phyloP scores from a whole-genome alignment of 2,113 vertebrate genomes.

The Plecturocebus donacophilus region DNA sequence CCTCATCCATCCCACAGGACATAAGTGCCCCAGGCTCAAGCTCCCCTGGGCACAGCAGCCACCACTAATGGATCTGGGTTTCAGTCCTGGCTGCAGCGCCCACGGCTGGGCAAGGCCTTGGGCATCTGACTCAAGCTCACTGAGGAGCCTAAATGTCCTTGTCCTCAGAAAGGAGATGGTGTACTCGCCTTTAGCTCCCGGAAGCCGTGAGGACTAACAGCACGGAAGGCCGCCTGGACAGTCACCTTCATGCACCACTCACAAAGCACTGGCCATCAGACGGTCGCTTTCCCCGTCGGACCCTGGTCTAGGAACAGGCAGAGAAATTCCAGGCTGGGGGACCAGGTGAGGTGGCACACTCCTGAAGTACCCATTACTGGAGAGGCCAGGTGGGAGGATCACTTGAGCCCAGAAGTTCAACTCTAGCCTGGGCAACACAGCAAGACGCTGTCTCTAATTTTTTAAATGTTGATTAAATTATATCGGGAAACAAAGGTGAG shows the following conservation, averaged over 20 bases:
- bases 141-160: fast-evolving
- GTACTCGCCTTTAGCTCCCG: fast-evolving
- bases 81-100: fast-evolving
- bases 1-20: not conserved
- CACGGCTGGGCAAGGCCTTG: fast-evolving
- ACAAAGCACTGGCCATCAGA: fast-evolving
- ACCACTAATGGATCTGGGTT: not conserved
- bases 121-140: not conserved
- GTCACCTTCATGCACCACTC: fast-evolving
- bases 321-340: not conserved
- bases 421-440: not conserved
- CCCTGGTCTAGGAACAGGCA: not conserved
- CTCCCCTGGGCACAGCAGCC: not conserved
- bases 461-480: too few relatives aligned
- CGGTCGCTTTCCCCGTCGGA: fast-evolving
- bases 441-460: not conserved
- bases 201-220: not conserved
- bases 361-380: not conserved
- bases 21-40: not conserved
- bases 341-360: not conserved
- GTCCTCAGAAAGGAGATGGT: not conserved
- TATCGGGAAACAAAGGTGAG: not conserved
- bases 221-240: not conserved
- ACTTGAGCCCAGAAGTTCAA: not conserved
- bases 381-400: not conserved